These are phyloP conservation scores for Orthonyx spaldingii DNA, from an alignment of 2,113 vertebrate genomes.

Conservation along the genomic window DNA sequence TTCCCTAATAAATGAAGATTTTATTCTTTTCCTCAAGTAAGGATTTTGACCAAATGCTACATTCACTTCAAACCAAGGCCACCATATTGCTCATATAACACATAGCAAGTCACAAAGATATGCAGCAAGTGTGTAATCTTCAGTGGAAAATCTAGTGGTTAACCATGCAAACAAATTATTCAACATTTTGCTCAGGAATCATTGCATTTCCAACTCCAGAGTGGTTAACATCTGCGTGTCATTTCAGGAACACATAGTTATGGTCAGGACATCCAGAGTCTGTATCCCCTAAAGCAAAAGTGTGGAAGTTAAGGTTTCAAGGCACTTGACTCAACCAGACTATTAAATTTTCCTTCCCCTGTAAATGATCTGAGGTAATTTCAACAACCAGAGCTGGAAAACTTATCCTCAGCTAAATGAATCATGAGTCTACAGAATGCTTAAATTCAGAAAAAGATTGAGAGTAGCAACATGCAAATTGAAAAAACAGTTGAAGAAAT, in stretches of 20 bases:
- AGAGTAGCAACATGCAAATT: background rate
- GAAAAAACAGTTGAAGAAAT: background rate
- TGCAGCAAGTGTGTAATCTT: constrained; percentile 21
- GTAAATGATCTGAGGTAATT: background rate
- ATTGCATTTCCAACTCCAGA: constrained; percentile 32
- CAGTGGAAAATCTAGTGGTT: constrained; percentile 41
- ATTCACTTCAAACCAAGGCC: background rate
- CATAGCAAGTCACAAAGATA: background rate
- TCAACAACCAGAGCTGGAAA: background rate
- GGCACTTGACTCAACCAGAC: constrained; percentile 3
- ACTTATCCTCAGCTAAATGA: background rate
- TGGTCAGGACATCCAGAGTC: background rate
- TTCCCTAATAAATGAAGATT: background rate
- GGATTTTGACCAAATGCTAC: background rate
- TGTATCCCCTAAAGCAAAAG: background rate
- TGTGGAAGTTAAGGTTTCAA: background rate
- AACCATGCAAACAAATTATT: constrained; percentile 58
- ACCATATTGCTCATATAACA: background rate
- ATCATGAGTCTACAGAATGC: background rate
- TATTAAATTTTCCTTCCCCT: background rate
- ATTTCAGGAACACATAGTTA: constrained; percentile 20
- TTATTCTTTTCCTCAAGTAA: background rate
- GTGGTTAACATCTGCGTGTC: background rate
- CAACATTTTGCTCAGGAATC: constrained; percentile 32
- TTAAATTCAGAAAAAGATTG: background rate